Evolutionary conservation across 2,113 vertebrate species (phyloP), one percentile per base, ranked within the genome.

Genomic region (Galbula dea): DNA sequence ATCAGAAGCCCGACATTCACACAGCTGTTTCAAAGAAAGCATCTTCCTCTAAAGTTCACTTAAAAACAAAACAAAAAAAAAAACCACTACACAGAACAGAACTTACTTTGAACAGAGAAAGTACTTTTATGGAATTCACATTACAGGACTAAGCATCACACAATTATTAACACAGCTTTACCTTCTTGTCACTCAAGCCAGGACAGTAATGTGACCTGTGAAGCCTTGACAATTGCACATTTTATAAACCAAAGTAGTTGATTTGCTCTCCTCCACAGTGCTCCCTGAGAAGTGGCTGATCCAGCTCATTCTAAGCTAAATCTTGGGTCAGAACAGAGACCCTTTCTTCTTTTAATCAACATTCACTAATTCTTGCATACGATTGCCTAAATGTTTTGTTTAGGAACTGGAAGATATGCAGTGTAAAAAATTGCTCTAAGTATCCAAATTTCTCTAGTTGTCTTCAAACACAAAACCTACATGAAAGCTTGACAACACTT

Each of bases 221-320:
- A 43, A 12, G 41, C 15, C 41, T 43, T 43, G 41, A 43, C 41
- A 43, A 43, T 18, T 11, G 7, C 0, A 0, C 12, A 7, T 32
- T 19, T 21, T 20, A 7, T 8, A 36, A 34, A 59, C 12, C 6
- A 27, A 10, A 9, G 20, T 15, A 54, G n/a, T 0, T 5, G 26
- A 63, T n/a, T 6, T 43, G 11, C 6, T 7, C 27, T 52, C 22
- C 11, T 30, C 34, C 34, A 16, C 17, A 15, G 9, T 24, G 10
- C 36, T 36, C n/a, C 59, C 41, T 0, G 0, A 63, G 37, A 11
- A 58, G 16, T 7, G 10, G 3, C 32, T 49, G 15, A 41, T 15
- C 13, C 43, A 65, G 27, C 27, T n/a, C 4, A 0, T 36, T 63
- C 26, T 3, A 39, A 10, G 3, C 49, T 10, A 37, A 62, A 1